Evolutionary conservation across 1,140 invertebrate genomes (phyloP), one percentile per base, ranked within the genome.

Genomic region (Drosophila pruinosa): DNA sequence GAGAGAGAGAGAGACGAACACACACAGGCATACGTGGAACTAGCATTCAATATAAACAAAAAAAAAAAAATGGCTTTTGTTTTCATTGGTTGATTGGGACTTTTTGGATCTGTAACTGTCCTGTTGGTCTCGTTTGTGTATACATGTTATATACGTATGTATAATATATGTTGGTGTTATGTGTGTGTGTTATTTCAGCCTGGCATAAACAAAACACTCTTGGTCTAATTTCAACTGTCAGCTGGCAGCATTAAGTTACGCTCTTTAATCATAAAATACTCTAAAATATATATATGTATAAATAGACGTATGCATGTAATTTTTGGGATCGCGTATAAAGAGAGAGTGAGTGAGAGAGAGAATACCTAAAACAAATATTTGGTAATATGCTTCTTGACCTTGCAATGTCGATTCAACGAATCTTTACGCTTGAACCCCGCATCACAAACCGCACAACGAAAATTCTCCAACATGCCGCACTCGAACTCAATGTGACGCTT

Each of bases 361-460:
- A 19, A 15, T 63, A 28, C 31, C 73, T 86, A 86, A 86, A 70
- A 80, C 73, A 81, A 70, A 80, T 86, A 80, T 86, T 86, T 85
- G 64, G 76, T 73, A 63, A 69, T 69, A 65, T 86, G 81, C 70
- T 78, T 81, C 58, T 81, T 82, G 43, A 80, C 75, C 72, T 75
- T 89, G 92, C 91, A 91, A 59, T 93, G 92, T 0, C 92, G 91
- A 43, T 89, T 72, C 43, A 93, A 48, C 28, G 85, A 89, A 50
- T 89, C 86, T 71, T 89, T 89, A 10, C 86, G 85, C 80, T 89
- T 89, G 47, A 89, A 89, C 31, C 85, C 85, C 10, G 78, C 80
- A 75, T 80, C 69, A 62, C 85, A 89, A 47, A 81, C 74, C 34
- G 53, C 47, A 59, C 85, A 89, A 31, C 67, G 73, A 43, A 89